phyloP scores from a whole-genome alignment of 2,113 vertebrate species.

The Rhea americana region DNA sequence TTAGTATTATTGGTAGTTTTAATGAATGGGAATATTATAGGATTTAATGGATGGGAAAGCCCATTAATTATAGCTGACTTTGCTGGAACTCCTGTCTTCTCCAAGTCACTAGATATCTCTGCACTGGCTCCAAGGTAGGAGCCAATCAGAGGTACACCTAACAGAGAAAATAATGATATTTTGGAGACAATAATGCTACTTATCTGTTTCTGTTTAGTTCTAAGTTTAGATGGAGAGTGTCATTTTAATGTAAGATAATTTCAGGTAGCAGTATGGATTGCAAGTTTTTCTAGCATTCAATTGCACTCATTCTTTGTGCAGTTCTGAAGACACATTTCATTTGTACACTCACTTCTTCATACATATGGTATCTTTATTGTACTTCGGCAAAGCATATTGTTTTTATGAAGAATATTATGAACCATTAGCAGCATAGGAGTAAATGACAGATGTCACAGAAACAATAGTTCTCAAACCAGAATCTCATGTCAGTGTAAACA shows the following conservation, averaged over 20 bases:
- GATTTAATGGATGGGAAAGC: not conserved
- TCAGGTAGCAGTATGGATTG: not conserved
- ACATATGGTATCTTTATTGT: not conserved
- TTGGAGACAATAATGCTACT: not conserved
- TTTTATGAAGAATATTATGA: not conserved
- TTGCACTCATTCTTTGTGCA: not conserved
- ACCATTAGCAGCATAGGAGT: not conserved
- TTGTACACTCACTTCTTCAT: not conserved
- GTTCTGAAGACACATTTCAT: not conserved
- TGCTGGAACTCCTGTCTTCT: not conserved
- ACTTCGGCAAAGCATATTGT: not conserved
- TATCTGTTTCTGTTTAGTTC: not conserved
- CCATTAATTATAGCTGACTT: slow-evolving; percentile 14
- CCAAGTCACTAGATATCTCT: not conserved
- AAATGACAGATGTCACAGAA: not conserved
- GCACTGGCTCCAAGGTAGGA: not conserved
- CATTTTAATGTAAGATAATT: not conserved
- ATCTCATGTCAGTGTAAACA: not conserved
- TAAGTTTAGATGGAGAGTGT: not conserved
- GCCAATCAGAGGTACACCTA: not conserved
- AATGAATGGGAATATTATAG: not conserved
- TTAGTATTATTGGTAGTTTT: slow-evolving; percentile 21
- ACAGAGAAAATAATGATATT: not conserved
- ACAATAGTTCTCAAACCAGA: not conserved
- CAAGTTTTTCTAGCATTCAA: not conserved